phyloP scores from a whole-genome alignment of 2,888 invertebrate genomes.

The Oligia latruncula region DNA sequence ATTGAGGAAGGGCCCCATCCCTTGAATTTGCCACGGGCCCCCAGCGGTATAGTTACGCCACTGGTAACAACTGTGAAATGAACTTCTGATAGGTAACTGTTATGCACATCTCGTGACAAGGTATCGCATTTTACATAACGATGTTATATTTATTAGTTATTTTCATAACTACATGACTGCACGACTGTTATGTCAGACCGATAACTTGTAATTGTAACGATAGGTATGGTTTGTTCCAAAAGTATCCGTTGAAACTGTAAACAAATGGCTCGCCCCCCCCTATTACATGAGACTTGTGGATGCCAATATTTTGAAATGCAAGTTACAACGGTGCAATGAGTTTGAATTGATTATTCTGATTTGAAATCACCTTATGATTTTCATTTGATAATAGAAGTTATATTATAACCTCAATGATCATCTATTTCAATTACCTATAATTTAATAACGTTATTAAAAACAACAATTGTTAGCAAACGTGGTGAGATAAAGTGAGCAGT shows the following conservation, averaged over 20 bases:
- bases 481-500: too few species aligned
- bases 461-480: background rate
- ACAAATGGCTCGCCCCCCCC: background rate
- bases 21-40: too few species aligned
- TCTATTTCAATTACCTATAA: background rate
- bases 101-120: constrained; percentile 42
- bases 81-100: constrained; percentile 7
- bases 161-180: constrained; percentile 20
- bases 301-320: too few species aligned
- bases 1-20: too few species aligned
- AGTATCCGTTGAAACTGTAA: too few species aligned
- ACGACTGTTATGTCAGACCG: constrained; percentile 39
- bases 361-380: background rate
- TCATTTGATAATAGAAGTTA: background rate
- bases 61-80: constrained; percentile 1
- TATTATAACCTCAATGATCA: background rate
- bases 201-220: background rate
- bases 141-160: constrained; percentile 16
- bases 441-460: background rate
- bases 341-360: too few species aligned
- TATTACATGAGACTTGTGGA: too few species aligned
- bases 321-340: too few species aligned
- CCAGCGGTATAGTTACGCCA: too few species aligned
- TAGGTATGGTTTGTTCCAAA: background rate
- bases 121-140: constrained; percentile 28